Conservation (phyloP, 92 coral and sea anemone genomes). For the Parazoanthus atlanticus region DNA sequence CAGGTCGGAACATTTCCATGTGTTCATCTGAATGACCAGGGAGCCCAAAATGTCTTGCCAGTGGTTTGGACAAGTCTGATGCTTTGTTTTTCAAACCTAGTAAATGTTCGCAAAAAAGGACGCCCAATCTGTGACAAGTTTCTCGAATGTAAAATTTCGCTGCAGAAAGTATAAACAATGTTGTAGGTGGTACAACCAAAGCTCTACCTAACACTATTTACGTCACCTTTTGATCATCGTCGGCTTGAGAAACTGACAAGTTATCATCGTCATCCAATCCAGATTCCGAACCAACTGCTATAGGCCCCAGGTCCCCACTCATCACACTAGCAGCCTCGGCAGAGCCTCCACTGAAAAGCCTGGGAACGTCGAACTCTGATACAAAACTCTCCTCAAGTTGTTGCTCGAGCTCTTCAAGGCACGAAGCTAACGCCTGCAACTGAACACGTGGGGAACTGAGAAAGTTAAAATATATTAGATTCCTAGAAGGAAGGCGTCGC, state of each 20-base stretch:
- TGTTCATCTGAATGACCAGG: no score
- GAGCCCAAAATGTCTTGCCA: no score
- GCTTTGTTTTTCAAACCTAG: no score
- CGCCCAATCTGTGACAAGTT: no score
- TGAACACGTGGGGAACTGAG: background rate
- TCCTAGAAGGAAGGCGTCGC: no score
- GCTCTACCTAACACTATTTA: background rate
- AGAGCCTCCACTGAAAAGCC: background rate
- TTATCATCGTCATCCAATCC: constrained; percentile 63
- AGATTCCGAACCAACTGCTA: constrained; percentile 38
- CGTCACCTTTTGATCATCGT: constrained; percentile 39
- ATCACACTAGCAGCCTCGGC: constrained; percentile 24
- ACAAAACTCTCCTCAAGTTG: constrained; percentile 61
- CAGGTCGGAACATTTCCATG: no score
- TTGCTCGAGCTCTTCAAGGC: constrained; percentile 67
- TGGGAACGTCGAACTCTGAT: constrained; percentile 13
- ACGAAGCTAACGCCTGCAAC: constrained; percentile 49
- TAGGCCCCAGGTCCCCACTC: constrained; percentile 43
- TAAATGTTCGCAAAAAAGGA: no score
- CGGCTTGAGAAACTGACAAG: constrained; percentile 53
- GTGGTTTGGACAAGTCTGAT: no score
- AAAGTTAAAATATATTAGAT: no score
- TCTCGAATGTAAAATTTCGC: no score
- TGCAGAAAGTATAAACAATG: no score
- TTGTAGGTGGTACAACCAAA: no score